These are phyloP conservation scores for Oncorhynchus masou DNA, from an alignment of 2,113 vertebrate species.

Conservation along the genomic window DNA sequence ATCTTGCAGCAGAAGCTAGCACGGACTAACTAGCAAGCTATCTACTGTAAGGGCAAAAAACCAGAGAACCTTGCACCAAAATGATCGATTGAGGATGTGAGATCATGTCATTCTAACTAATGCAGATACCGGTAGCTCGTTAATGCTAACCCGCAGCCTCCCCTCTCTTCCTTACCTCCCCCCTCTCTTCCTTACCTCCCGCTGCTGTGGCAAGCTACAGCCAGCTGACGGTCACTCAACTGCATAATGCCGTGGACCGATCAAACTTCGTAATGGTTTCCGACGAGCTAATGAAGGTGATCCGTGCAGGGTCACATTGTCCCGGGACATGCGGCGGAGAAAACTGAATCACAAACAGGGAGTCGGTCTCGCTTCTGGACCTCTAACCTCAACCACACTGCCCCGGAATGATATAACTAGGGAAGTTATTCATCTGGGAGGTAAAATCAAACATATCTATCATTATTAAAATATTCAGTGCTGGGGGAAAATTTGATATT, in stretches of 20 bases:
- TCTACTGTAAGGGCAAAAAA: background rate
- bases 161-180: too few relatives aligned
- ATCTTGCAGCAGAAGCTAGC: background rate
- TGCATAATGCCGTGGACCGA: slow-evolving; percentile 7
- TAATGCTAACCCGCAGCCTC: background rate
- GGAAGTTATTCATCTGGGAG: slow-evolving; percentile 25
- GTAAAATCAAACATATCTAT: too few relatives aligned
- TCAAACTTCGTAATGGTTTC: background rate
- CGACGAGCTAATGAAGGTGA: slow-evolving; percentile 50
- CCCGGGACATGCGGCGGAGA: slow-evolving; percentile 60
- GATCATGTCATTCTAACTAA: background rate
- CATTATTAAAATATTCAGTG: too few relatives aligned
- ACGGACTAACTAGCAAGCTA: background rate
- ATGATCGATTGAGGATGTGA: background rate
- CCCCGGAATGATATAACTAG: slow-evolving; percentile 39
- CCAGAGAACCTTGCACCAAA: background rate
- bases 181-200: slow-evolving; percentile 63
- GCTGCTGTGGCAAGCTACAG: slow-evolving; percentile 44
- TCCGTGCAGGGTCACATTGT: slow-evolving; percentile 69
- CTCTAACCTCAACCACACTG: slow-evolving; percentile 60
- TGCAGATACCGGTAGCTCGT: background rate
- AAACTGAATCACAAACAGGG: slow-evolving; percentile 27
- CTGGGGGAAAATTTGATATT: too few relatives aligned
- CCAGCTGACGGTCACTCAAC: slow-evolving; percentile 40
- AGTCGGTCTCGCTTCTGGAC: slow-evolving; percentile 65